These are phyloP conservation scores for Lytechinus variegatus DNA, from an alignment of 35 echinoderm and acorn worm species.

Conservation along the genomic window DNA sequence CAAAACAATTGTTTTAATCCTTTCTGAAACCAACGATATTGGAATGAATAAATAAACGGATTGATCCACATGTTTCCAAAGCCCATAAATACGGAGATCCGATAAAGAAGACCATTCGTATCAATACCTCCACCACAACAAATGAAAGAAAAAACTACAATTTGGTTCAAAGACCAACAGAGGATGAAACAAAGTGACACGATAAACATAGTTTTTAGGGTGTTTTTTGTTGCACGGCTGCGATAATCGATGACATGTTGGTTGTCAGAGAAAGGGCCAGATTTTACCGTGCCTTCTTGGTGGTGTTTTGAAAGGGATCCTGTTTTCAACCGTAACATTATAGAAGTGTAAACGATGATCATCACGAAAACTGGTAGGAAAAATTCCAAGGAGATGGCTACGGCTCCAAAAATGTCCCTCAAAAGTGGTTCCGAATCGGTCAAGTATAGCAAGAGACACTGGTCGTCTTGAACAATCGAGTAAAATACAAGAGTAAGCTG, in stretches of 20 bases:
- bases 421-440: background rate
- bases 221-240: background rate
- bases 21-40: constrained; percentile 34
- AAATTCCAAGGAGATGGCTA: background rate
- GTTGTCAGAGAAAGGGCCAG: no score
- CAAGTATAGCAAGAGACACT: background rate
- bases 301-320: no score
- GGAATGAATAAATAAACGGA: constrained; percentile 65
- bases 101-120: background rate
- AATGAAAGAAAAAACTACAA: background rate
- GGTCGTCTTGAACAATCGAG: background rate
- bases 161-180: constrained; percentile 60
- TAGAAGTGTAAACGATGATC: constrained; percentile 53
- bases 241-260: background rate
- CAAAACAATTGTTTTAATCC: background rate
- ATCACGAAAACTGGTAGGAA: constrained; percentile 61
- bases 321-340: background rate
- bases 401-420: background rate
- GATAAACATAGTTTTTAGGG: background rate
- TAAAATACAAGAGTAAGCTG: background rate
- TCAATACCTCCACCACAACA: background rate
- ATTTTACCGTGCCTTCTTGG: no score
- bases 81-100: constrained; percentile 30
- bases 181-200: background rate
- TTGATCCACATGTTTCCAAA: constrained; percentile 68